These are phyloP conservation scores for Uropsilus gracilis DNA, from an alignment of 2,113 vertebrate genomes.

Conservation along the genomic window DNA sequence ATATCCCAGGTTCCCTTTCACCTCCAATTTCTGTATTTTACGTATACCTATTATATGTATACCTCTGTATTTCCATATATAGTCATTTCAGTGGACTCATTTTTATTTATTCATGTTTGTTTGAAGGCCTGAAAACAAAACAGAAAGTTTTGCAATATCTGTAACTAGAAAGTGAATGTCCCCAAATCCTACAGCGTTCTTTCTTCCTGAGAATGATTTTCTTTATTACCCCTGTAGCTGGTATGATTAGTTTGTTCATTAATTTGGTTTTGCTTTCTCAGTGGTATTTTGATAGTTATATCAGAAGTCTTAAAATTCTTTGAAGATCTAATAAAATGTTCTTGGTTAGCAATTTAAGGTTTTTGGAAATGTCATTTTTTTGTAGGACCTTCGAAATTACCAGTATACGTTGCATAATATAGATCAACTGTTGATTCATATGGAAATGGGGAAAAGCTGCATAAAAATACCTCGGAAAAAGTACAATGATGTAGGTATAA, in stretches of 20 bases:
- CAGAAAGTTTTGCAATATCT: not conserved
- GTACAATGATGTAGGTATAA: constrained; percentile 90
- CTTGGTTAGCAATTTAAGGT: not conserved
- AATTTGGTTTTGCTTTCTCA: not conserved
- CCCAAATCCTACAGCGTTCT: not conserved
- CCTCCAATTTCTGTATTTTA: not conserved
- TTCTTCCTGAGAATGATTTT: not conserved
- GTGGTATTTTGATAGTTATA: constrained; percentile 23
- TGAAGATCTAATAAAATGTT: not conserved
- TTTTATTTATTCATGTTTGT: not conserved
- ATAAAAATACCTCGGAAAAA: constrained; percentile 94
- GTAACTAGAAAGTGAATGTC: not conserved
- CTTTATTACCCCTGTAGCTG: not conserved
- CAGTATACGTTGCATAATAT: constrained; percentile 94
- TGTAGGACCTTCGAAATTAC: constrained; percentile 95
- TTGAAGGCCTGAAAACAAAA: constrained; percentile 27
- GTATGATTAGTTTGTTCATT: constrained; percentile 13
- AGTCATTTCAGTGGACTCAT: not conserved
- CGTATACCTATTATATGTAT: constrained; percentile 37
- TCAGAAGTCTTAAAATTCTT: not conserved
- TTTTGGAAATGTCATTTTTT: constrained; percentile 59
- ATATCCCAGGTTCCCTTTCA: not conserved
- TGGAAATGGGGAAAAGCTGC: constrained; percentile 96
- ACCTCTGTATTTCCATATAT: no score
- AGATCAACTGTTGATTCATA: constrained; percentile 92